These are phyloP conservation scores for Chorisops tibialis DNA, from an alignment of 2,888 invertebrate genomes.

Conservation along the genomic window DNA sequence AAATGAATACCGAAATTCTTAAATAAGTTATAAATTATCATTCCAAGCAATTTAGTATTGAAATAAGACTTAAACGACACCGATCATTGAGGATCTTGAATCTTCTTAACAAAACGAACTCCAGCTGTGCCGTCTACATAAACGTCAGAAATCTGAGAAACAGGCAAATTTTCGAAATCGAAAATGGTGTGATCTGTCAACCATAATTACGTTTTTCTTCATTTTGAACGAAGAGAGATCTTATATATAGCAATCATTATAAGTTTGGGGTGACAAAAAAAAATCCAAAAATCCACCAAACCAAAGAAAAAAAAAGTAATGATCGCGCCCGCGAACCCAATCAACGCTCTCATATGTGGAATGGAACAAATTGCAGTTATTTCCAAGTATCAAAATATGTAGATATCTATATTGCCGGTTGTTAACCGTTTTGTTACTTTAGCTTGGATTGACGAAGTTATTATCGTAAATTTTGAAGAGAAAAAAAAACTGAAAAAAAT, in stretches of 20 bases:
- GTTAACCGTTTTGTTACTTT: not conserved
- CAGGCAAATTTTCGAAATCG: not conserved
- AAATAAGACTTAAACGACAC: not conserved
- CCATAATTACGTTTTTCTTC: not conserved
- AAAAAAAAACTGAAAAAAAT: not conserved
- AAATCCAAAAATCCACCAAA: not conserved
- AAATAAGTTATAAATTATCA: conserved; percentile 11
- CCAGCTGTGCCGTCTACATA: conserved; percentile 1
- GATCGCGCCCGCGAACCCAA: not conserved
- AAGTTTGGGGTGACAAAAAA: not conserved
- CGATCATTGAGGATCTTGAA: too few species aligned
- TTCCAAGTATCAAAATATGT: not conserved
- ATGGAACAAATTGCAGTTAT: not conserved
- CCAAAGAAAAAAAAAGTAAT: too few species aligned
- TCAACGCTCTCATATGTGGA: not conserved
- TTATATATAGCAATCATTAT: not conserved
- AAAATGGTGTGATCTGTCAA: conserved; percentile 1
- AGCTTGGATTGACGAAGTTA: not conserved
- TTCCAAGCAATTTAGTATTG: not conserved
- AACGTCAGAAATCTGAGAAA: not conserved
- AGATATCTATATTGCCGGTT: not conserved
- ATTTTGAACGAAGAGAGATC: not conserved
- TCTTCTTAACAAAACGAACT: not conserved
- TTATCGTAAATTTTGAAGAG: not conserved
- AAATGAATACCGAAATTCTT: not conserved